phyloP scores from a whole-genome alignment of 2,888 invertebrate species.

The Napeogenes sylphis region DNA sequence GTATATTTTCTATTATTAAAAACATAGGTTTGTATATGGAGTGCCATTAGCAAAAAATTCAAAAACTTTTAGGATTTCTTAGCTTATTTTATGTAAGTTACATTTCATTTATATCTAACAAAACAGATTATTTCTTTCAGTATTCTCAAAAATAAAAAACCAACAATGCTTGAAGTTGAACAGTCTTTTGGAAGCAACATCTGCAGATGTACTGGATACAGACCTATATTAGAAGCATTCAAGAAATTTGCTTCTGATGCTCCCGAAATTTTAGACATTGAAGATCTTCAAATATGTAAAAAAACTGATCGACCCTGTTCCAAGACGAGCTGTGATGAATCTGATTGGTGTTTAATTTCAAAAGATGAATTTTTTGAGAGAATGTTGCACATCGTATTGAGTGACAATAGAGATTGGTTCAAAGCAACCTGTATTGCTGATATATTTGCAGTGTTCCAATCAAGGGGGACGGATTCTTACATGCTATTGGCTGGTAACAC shows the following conservation, averaged over 20 bases:
- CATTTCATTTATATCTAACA: too few relatives aligned
- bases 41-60: too few relatives aligned
- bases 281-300: conserved; percentile 41
- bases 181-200: conserved; percentile 85
- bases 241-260: conserved; percentile 84
- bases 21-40: too few relatives aligned
- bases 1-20: neutral
- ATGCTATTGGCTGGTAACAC: conserved; percentile 87
- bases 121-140: conserved; percentile 30
- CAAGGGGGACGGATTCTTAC: conserved; percentile 65
- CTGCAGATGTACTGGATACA: conserved; percentile 88
- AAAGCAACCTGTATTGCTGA: conserved; percentile 68
- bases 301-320: conserved; percentile 33
- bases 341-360: conserved; percentile 45
- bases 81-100: too few relatives aligned
- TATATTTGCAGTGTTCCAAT: conserved; percentile 68
- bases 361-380: conserved; percentile 25
- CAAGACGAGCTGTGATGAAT: conserved; percentile 27
- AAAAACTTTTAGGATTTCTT: too few relatives aligned
- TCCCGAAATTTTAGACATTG: conserved; percentile 62
- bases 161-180: conserved; percentile 82
- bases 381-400: conserved; percentile 45
- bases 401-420: conserved; percentile 69
- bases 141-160: conserved; percentile 37
- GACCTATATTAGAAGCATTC: conserved; percentile 87